Base-by-base conservation (phyloP, 2,113 vertebrate genomes). In the Lipophrys pholis region DNA sequence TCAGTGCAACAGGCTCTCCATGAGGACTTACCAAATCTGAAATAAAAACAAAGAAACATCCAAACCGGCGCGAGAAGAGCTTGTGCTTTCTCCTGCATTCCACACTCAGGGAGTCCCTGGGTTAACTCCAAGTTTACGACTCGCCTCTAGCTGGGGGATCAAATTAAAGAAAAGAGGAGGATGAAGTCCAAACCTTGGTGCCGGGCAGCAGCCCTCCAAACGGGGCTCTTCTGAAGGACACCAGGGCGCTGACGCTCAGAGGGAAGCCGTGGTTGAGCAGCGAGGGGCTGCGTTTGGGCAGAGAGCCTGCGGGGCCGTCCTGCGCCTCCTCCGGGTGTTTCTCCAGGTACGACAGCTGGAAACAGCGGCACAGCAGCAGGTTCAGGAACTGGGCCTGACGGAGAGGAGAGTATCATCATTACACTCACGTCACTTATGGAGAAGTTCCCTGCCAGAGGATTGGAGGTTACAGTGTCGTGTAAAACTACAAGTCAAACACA, bases 281-380 rank as follows among this genome's bases (percentile, higher is more conserved):
- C 0, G 95, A 95, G 3, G 90, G 92, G 16, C 49, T 85, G 11
- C 77, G 83, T 3, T 65, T 73, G 40, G 78, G 81, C 73, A 57
- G 0, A 6, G 77, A 84, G 1, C 78, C 85, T 0, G 8, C 61
- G 0, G 73, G 54, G 43, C 82, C 70, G 0, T 76, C 68, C 50
- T 90, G 76, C 0, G 84, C 93, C 35, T 95, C 94, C 51, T 97
- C 96, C 0, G 96, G 97, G 67, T 98, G 96, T 7, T 92, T 93
- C 73, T 93, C 79, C 41, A 99, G 86, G 86, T 97, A 95, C 8
- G 82, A 89, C 4, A 99, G 90, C 93, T 99, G 97, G 94, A 99
- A 99, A 84, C 94, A 97, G 64, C 97, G 96, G 90, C 96, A 97
- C 45, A 99, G 93, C 80, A 98, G 85, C 85, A 97, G 92, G 83